Conservation (phyloP, 2,888 invertebrate genomes). For the Latrodectus elegans region DNA sequence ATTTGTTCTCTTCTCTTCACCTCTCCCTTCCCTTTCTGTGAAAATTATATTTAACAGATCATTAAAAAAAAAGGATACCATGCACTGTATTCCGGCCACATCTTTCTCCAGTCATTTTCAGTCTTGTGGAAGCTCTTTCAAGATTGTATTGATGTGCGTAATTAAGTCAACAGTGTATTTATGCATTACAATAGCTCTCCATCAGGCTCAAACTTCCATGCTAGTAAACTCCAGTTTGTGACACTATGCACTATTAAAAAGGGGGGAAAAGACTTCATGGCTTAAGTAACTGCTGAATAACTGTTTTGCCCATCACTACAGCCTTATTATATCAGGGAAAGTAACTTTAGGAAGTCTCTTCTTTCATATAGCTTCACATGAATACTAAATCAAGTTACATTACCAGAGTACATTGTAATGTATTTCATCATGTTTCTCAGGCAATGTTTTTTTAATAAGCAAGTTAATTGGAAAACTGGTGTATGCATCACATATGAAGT, state of each 20-base stretch:
- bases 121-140: conserved; percentile 39
- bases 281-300: conserved; percentile 32
- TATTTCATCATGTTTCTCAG: conserved; percentile 45
- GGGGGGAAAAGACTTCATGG: background rate
- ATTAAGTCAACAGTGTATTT: background rate
- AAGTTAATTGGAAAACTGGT: conserved; percentile 24
- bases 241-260: background rate
- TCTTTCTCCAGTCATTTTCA: conserved; percentile 51
- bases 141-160: conserved; percentile 51
- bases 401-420: conserved; percentile 20
- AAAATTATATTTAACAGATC: conserved; percentile 23
- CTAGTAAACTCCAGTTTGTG: conserved; percentile 37
- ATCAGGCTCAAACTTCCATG: conserved; percentile 32
- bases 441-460: conserved; percentile 35
- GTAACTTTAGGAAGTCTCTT: conserved; percentile 49
- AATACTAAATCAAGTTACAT: conserved; percentile 26
- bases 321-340: conserved; percentile 69
- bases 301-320: conserved; percentile 62
- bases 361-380: conserved; percentile 44
- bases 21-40: background rate
- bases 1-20: conserved; percentile 14
- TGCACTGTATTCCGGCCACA: conserved; percentile 68
- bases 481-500: conserved; percentile 39
- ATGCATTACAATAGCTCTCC: conserved; percentile 40
- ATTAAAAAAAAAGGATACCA: conserved; percentile 41